These are phyloP conservation scores for Nemapogon koenigi DNA, from an alignment of 2,888 invertebrate species.

Conservation along the genomic window DNA sequence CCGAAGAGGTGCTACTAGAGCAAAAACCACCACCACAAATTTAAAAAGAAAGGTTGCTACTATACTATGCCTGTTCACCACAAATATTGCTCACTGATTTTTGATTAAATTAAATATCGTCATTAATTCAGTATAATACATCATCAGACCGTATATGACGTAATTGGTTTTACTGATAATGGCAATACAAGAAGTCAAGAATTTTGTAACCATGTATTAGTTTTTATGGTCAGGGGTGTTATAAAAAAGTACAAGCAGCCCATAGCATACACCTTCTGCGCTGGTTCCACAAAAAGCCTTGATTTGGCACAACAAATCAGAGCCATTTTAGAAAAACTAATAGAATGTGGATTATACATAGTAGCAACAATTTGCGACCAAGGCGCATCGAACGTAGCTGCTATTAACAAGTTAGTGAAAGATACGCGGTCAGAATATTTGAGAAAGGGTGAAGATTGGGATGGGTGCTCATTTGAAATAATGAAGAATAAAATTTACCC, in stretches of 20 bases:
- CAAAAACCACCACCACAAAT: too few relatives aligned
- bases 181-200: neutral
- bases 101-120: neutral
- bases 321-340: neutral
- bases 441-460: too few relatives aligned
- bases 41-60: too few relatives aligned
- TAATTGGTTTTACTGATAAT: too few relatives aligned
- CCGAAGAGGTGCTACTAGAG: neutral
- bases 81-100: neutral
- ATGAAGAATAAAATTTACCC: neutral
- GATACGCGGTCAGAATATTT: neutral
- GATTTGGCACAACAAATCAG: slow-evolving; percentile 10
- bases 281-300: slow-evolving; percentile 11
- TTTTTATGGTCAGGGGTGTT: slow-evolving; percentile 17
- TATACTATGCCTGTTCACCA: slow-evolving; percentile 8
- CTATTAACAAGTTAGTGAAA: neutral
- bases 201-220: slow-evolving; percentile 13
- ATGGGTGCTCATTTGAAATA: neutral
- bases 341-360: neutral
- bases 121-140: neutral
- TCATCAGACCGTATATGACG: too few relatives aligned
- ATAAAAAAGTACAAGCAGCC: slow-evolving; percentile 13
- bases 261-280: too few relatives aligned
- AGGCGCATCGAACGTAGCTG: neutral
- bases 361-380: neutral